phyloP scores from a whole-genome alignment of 2,797 vertebrate species.

The Natrix natrix region DNA sequence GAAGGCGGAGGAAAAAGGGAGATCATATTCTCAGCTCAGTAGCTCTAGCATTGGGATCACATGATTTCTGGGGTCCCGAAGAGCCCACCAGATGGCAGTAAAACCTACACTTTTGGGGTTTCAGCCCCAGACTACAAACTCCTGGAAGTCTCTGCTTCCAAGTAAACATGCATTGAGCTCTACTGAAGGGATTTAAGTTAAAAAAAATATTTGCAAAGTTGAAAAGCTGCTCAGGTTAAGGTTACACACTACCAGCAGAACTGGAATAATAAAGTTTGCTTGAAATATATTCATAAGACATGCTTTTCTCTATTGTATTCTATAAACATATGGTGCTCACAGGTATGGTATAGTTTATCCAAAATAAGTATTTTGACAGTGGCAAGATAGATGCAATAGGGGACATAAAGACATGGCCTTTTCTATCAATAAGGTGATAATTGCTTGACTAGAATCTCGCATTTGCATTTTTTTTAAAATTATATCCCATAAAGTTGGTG shows the following conservation, averaged over 20 bases:
- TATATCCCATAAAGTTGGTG: not conserved
- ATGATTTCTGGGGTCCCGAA: not conserved
- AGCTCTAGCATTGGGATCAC: constrained; percentile 9
- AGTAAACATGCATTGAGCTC: not conserved
- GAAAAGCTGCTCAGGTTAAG: not conserved
- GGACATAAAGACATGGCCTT: not conserved
- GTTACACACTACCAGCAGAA: not conserved
- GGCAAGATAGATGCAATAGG: not conserved
- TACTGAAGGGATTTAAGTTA: not conserved
- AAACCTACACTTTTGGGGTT: not conserved
- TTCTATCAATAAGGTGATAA: not conserved
- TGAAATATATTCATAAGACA: not conserved
- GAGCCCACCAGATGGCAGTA: constrained; percentile 18
- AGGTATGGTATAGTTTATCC: not conserved
- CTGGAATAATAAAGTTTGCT: not conserved
- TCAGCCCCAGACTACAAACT: not conserved
- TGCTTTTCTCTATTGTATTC: not conserved
- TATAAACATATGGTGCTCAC: not conserved
- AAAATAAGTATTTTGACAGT: not conserved
- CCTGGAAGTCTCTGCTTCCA: not conserved
- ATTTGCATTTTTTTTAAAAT: not conserved
- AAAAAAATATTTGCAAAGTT: not conserved
- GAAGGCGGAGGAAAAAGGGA: not conserved
- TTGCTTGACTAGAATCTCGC: not conserved
- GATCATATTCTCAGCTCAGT: not conserved